phyloP scores from a whole-genome alignment of 2,797 vertebrate species.

The Steatocranus sp. region DNA sequence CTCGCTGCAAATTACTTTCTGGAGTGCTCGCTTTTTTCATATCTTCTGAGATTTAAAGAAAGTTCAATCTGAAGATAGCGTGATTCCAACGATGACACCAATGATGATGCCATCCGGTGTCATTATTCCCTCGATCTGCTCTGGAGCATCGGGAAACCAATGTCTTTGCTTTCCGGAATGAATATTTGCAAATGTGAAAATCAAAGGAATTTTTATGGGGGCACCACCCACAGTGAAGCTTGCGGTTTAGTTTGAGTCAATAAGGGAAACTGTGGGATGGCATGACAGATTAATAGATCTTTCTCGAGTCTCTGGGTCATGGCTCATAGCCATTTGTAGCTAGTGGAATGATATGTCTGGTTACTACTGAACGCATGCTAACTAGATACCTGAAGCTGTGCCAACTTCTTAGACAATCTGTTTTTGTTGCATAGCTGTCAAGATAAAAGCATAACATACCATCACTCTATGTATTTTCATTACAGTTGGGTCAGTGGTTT shows the following conservation, averaged over 20 bases:
- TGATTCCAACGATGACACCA: background rate
- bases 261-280: background rate
- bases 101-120: background rate
- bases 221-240: background rate
- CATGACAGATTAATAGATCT: background rate
- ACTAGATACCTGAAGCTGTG: background rate
- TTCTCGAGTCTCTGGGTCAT: background rate
- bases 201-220: background rate
- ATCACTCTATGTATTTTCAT: background rate
- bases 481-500: background rate
- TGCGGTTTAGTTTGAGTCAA: background rate
- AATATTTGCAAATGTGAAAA: background rate
- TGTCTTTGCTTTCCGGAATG: fast-evolving
- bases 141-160: background rate
- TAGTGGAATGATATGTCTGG: background rate
- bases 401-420: background rate
- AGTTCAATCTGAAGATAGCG: background rate
- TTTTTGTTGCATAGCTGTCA: background rate
- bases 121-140: background rate
- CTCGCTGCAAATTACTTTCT: fast-evolving
- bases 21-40: background rate
- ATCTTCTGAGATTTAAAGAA: background rate
- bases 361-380: background rate
- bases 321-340: background rate
- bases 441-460: background rate